A percentile compares a stretch with the other conserved stretches of the same genome.
Evolutionary conservation across 2,888 invertebrate species (phyloP).

Genomic region (Helicoverpa assulta): DNA sequence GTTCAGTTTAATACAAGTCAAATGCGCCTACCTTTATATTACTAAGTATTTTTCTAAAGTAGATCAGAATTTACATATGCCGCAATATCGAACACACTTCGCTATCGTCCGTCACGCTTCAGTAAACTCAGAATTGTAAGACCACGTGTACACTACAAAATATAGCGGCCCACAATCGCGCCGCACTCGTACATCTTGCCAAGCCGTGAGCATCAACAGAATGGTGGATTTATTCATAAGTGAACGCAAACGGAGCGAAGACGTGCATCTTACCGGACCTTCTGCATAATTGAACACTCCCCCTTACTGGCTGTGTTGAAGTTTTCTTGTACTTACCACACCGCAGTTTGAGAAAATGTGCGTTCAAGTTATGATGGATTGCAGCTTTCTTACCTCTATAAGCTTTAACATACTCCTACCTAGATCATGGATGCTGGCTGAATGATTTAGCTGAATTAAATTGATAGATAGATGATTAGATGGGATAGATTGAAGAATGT

Average conservation of each 20-base stretch:
- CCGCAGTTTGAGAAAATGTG: background rate
- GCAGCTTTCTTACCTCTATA: slow-evolving; percentile 5
- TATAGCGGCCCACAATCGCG: slow-evolving; percentile 12
- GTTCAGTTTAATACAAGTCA: background rate
- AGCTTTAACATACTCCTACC: slow-evolving; percentile 2
- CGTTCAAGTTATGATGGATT: slow-evolving; percentile 26
- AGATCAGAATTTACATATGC: background rate
- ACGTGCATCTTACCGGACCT: slow-evolving; percentile 30
- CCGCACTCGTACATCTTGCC: slow-evolving; percentile 28
- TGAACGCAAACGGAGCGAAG: slow-evolving; percentile 36
- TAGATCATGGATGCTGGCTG: background rate
- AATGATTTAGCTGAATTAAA: background rate
- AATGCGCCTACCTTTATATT: background rate
- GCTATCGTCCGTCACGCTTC: slow-evolving; percentile 15
- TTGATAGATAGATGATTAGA: too few species aligned
- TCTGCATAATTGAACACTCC: slow-evolving; percentile 52
- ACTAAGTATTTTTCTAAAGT: background rate
- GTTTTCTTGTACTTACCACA: slow-evolving; percentile 21
- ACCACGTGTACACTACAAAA: slow-evolving; percentile 23
- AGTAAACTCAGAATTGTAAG: slow-evolving; percentile 9
- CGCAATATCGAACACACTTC: slow-evolving; percentile 7
- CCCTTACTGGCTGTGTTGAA: slow-evolving; percentile 10
- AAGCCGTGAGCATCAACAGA: slow-evolving; percentile 39
- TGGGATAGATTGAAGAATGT: too few species aligned
- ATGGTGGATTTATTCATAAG: slow-evolving; percentile 54